A percentile compares a stretch with the other conserved stretches of the same genome.
phyloP scores from a whole-genome alignment of 2,888 invertebrate species.

The Yponomeuta malinellus region DNA sequence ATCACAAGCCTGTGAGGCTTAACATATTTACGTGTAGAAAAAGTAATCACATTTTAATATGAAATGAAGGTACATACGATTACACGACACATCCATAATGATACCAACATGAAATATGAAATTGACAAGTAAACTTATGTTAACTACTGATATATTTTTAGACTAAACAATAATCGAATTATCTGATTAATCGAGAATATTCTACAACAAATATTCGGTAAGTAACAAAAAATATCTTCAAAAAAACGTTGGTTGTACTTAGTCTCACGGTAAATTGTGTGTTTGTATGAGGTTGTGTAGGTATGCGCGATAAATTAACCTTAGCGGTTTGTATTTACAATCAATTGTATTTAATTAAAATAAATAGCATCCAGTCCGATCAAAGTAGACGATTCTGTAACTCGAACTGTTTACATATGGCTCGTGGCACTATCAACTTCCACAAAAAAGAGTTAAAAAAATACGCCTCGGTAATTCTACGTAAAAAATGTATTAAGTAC shows the following conservation, averaged over 20 bases:
- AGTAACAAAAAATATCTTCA: conserved; percentile 26
- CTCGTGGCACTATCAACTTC: conserved; percentile 9
- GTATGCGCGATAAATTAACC: background rate
- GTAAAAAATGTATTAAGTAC: conserved; percentile 33
- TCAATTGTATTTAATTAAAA: background rate
- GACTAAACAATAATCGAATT: background rate
- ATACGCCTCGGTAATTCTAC: background rate
- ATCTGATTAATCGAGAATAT: conserved; percentile 41
- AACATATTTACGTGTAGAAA: too few species aligned
- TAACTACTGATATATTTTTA: background rate
- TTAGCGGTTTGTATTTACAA: background rate
- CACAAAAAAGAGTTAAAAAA: background rate
- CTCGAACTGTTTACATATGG: background rate
- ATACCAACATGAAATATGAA: conserved; percentile 2
- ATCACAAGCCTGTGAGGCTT: too few species aligned
- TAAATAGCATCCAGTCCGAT: background rate
- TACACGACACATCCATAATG: background rate
- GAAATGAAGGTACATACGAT: conserved; percentile 4
- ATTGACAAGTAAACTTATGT: conserved; percentile 9
- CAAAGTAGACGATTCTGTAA: background rate
- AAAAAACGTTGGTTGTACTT: conserved; percentile 50
- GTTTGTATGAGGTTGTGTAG: background rate
- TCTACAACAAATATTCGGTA: conserved; percentile 67
- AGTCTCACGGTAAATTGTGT: conserved; percentile 31
- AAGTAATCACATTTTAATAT: conserved; percentile 2